A percentile compares a stretch with the other conserved stretches of the same genome.
Conservation (phyloP, 2,888 invertebrate species). For the Rhodophaea formosa region DNA sequence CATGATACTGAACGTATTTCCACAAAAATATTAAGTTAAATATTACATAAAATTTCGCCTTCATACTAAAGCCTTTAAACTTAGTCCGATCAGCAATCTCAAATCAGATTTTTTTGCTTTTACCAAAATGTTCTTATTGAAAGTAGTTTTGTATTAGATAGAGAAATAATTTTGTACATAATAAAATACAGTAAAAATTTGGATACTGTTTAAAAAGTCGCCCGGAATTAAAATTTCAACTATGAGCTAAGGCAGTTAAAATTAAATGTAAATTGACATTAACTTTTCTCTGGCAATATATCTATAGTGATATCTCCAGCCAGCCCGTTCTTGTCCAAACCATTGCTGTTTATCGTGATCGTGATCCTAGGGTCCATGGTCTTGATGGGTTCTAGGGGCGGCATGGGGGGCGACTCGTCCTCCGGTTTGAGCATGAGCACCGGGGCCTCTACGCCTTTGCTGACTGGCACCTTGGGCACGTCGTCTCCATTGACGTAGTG, state of each 20-base stretch:
- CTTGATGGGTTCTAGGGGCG: background rate
- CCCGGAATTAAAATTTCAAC: background rate
- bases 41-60: too few relatives aligned
- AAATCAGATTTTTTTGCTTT: too few relatives aligned
- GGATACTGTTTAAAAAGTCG: too few relatives aligned
- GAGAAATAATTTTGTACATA: too few relatives aligned
- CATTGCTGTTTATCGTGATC: conserved; percentile 29
- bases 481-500: conserved; percentile 53
- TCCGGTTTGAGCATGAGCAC: conserved; percentile 21
- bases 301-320: conserved; percentile 63
- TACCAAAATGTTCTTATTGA: too few relatives aligned
- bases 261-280: conserved; percentile 2
- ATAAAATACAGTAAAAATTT: too few relatives aligned
- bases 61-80: too few relatives aligned
- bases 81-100: too few relatives aligned
- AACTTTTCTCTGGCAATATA: conserved; percentile 45
- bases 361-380: conserved; percentile 22
- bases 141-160: too few relatives aligned
- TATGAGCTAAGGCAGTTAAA: background rate
- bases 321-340: conserved; percentile 47
- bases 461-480: conserved; percentile 25
- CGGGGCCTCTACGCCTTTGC: conserved; percentile 22
- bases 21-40: too few relatives aligned
- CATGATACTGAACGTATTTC: too few relatives aligned
- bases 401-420: background rate